Evolutionary conservation across 2,888 invertebrate genomes (phyloP).

Genomic region (Drosophila setosimentum): DNA sequence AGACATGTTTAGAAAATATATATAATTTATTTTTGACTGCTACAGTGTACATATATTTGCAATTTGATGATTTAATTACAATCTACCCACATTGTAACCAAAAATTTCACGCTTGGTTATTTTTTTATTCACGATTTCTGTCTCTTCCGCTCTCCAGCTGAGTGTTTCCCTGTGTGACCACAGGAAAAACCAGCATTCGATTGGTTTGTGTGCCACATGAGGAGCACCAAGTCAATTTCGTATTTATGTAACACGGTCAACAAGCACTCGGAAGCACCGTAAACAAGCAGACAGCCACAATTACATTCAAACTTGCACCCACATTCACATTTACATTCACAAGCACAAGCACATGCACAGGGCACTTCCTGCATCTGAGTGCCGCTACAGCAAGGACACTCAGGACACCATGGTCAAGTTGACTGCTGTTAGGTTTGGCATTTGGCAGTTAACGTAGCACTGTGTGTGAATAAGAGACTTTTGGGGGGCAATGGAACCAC

Average conservation of each 20-base stretch:
- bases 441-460: slow-evolving; percentile 58
- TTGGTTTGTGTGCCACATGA: slow-evolving; percentile 55
- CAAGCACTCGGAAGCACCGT: slow-evolving; percentile 65
- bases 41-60: background rate
- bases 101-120: slow-evolving; percentile 19
- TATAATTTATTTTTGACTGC: background rate
- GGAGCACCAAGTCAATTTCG: slow-evolving; percentile 72
- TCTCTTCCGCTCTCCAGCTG: background rate
- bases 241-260: slow-evolving; percentile 75
- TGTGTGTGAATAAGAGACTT: slow-evolving; percentile 11
- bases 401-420: slow-evolving; percentile 54
- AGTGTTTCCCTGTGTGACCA: slow-evolving; percentile 7
- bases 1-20: background rate
- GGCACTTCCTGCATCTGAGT: slow-evolving; percentile 33
- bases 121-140: slow-evolving; percentile 4
- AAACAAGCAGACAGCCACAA: slow-evolving; percentile 64
- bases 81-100: slow-evolving; percentile 17
- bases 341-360: slow-evolving; percentile 4
- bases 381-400: slow-evolving; percentile 35
- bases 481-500: slow-evolving; percentile 46
- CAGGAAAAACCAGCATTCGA: slow-evolving; percentile 57
- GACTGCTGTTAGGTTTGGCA: slow-evolving; percentile 60
- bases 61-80: background rate
- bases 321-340: slow-evolving; percentile 35
- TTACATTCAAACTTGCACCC: slow-evolving; percentile 23